Evolutionary conservation across 2,888 invertebrate genomes (phyloP).

Genomic region (Lordiphosa fenestrarum): DNA sequence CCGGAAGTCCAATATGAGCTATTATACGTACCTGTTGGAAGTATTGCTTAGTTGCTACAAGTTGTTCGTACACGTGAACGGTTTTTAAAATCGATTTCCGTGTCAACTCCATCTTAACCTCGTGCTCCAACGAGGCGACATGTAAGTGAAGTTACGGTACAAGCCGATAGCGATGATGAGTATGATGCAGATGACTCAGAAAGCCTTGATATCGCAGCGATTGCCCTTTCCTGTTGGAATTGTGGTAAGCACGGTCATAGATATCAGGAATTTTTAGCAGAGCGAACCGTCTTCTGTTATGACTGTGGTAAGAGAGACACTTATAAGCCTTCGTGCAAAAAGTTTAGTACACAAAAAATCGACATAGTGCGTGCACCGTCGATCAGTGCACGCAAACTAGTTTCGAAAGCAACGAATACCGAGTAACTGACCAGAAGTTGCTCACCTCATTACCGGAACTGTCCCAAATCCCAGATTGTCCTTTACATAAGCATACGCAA

Average conservation of each 20-base stretch:
- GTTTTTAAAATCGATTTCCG: background rate
- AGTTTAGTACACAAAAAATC: slow-evolving; percentile 2
- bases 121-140: background rate
- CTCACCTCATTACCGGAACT: background rate
- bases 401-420: background rate
- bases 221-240: slow-evolving; percentile 1
- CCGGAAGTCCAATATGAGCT: slow-evolving; percentile 1
- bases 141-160: background rate
- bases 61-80: background rate
- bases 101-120: no score
- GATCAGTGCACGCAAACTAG: slow-evolving; percentile 1
- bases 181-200: background rate
- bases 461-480: no score
- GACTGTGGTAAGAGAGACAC: background rate
- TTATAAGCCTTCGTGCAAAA: background rate
- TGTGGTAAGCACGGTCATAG: background rate
- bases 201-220: background rate
- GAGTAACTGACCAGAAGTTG: background rate
- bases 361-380: no score
- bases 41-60: background rate
- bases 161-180: no score
- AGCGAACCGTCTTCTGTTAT: slow-evolving; percentile 1
- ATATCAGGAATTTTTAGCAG: slow-evolving; percentile 1
- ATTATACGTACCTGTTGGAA: background rate
- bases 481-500: no score